These are phyloP conservation scores for Hyposmocoma kahamanoa DNA, from an alignment of 1,140 invertebrate species.

Conservation along the genomic window DNA sequence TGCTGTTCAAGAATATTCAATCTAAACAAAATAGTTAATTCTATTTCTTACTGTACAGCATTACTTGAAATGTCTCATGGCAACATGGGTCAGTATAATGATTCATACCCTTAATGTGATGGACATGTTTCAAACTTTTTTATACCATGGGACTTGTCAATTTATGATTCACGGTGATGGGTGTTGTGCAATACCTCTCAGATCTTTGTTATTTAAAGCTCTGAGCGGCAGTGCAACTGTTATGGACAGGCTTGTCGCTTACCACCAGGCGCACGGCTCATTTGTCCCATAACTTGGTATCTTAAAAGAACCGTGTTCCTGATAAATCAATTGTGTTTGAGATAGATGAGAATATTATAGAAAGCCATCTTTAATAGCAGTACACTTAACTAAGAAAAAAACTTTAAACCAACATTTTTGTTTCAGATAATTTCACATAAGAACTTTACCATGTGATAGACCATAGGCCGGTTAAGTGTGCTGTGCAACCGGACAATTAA, in stretches of 20 bases:
- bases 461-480: slow-evolving; percentile 8
- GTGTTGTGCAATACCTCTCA: not conserved
- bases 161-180: not conserved
- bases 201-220: not conserved
- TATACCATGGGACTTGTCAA: not conserved
- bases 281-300: not conserved
- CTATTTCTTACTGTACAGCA: no score
- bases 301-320: not conserved
- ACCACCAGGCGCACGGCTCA: no score
- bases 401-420: slow-evolving; percentile 5
- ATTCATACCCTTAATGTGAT: not conserved
- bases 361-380: not conserved
- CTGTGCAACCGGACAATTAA: slow-evolving; percentile 22
- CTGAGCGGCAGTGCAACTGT: not conserved
- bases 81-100: no score
- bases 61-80: no score
- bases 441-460: slow-evolving; percentile 32
- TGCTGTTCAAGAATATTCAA: no score
- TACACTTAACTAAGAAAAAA: not conserved
- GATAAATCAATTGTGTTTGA: not conserved
- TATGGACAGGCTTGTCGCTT: no score
- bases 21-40: no score
- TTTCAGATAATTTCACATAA: slow-evolving; percentile 20
- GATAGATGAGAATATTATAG: not conserved
- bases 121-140: not conserved